phyloP scores from a whole-genome alignment of 2,113 vertebrate genomes.

The Oenanthe oenanthe region DNA sequence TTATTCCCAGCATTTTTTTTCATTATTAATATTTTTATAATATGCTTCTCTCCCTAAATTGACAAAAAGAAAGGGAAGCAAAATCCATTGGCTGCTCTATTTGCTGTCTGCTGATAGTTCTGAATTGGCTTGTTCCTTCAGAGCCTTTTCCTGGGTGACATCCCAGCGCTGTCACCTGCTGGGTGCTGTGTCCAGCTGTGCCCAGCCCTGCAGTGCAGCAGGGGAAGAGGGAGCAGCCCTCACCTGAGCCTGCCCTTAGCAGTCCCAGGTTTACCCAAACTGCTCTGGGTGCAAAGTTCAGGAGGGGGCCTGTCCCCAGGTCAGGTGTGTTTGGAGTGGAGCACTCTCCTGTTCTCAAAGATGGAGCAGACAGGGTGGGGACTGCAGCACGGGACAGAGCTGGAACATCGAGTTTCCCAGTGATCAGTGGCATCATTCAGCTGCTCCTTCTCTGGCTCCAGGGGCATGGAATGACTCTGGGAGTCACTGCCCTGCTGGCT shows the following conservation, averaged over 20 bases:
- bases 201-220: neutral
- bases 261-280: neutral
- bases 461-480: fast-evolving
- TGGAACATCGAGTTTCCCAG: neutral
- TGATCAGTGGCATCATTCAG: neutral
- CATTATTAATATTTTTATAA: neutral
- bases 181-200: neutral
- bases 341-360: neutral
- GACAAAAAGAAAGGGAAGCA: neutral
- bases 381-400: fast-evolving
- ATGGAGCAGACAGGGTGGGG: fast-evolving
- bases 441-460: neutral
- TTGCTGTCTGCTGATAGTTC: neutral
- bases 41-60: neutral
- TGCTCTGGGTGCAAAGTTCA: neutral
- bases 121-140: neutral
- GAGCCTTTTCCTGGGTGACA: neutral
- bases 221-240: fast-evolving
- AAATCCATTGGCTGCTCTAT: neutral
- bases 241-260: neutral
- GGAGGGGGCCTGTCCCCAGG: neutral
- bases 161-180: fast-evolving
- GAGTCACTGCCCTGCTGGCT: fast-evolving
- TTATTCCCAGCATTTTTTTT: neutral
- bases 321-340: neutral